Evolutionary conservation across 2,113 vertebrate species (phyloP).

Genomic region (Phrynosoma platyrhinos): DNA sequence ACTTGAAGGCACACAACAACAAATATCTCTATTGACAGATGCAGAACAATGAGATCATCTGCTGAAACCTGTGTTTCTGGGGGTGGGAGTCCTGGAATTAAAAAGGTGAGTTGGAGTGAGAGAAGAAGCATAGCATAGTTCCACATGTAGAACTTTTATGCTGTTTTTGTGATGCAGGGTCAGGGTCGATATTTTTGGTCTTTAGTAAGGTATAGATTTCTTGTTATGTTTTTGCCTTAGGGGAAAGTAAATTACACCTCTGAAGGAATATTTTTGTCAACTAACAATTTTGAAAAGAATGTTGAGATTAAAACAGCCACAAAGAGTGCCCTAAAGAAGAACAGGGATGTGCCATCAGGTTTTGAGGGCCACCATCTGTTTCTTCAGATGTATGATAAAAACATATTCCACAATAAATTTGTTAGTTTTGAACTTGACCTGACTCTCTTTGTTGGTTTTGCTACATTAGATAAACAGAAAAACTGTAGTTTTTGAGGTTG

Average conservation of each 20-base stretch:
- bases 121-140: no score
- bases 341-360: neutral
- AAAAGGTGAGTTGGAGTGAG: no score
- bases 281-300: neutral
- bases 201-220: neutral
- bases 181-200: no score
- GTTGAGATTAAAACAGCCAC: neutral
- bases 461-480: neutral
- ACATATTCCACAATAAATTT: neutral
- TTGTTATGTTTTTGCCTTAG: neutral
- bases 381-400: neutral
- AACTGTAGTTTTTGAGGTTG: neutral
- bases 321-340: neutral
- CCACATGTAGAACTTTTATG: no score
- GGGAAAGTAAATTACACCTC: neutral
- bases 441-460: neutral
- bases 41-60: no score
- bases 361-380: neutral
- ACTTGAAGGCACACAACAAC: no score
- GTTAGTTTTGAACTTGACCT: neutral
- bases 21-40: no score
- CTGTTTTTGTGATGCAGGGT: no score
- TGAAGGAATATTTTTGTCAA: neutral
- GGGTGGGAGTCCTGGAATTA: no score
- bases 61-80: no score